Evolutionary conservation across 2,113 vertebrate genomes (phyloP), one percentile per base, ranked within the genome.

Genomic region (Stegastes partitus): DNA sequence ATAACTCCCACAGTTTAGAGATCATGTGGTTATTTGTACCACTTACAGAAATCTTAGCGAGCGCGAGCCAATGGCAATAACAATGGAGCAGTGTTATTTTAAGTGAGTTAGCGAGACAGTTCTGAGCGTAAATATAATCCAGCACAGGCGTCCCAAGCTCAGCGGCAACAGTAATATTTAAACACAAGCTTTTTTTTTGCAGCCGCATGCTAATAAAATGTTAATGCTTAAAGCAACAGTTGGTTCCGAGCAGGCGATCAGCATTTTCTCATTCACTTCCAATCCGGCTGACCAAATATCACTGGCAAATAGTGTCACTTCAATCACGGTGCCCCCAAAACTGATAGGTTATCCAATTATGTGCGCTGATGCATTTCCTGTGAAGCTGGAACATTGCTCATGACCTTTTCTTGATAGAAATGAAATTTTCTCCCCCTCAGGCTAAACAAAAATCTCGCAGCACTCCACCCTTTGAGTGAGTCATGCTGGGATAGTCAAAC

Each of bases 391-490:
- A 84, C 83, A 90, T 83, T 82, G 80, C 86, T 87, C 57, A 53
- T 88, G 90, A 91, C 90, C 88, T 93, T 93, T 91, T 77, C 90
- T 83, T 85, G 78, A 90, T 82, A 89, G 88, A 92, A 89, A 91
- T 89, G 82, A 91, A 89, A 87, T 92, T 91, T 92, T 92, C 83
- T 82, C 68, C 76, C 87, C 93, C 88, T 70, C 74, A 59, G 90
- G 94, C 92, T 91, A 92, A 90, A 89, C 78, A 92, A 94, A n/a
- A 93, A 93, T 83, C 87, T 79, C 79, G 53, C 45, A 21, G 64
- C 51, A 69, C 91, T 91, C 93, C 94, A 88, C 94, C 93, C 91
- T 87, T 79, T 68, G 79, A 80, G 83, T 91, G 88, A 89, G 83
- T 94, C 90, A 93, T 44, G 64, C 68, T 77, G 80, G 84, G 80